Evolutionary conservation across 2,888 invertebrate genomes (phyloP).

Genomic region (Drosophila nr. medialis): DNA sequence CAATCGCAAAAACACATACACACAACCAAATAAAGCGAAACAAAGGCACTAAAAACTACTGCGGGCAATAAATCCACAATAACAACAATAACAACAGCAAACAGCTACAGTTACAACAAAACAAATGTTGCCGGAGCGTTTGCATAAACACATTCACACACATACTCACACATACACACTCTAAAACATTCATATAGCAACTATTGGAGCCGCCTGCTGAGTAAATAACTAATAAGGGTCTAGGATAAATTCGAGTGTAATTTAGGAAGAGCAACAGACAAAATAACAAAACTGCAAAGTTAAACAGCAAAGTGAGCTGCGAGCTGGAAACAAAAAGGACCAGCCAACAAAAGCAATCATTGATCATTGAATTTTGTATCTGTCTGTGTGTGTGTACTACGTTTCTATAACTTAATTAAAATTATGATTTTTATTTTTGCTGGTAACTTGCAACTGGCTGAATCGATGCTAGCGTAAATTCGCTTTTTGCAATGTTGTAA

Average conservation of each 20-base stretch:
- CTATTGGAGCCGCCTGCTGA: conserved; percentile 55
- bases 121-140: conserved; percentile 50
- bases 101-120: conserved; percentile 25
- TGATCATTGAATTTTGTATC: conserved; percentile 30
- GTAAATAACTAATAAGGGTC: conserved; percentile 78
- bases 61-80: conserved; percentile 69
- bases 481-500: conserved; percentile 51
- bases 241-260: conserved; percentile 67
- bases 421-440: conserved; percentile 59
- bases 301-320: conserved; percentile 17
- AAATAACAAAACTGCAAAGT: conserved; percentile 24
- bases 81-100: conserved; percentile 19
- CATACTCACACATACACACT: conserved; percentile 16
- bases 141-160: conserved; percentile 59
- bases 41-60: conserved; percentile 69
- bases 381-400: conserved; percentile 12
- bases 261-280: conserved; percentile 52
- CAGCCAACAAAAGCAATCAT: conserved; percentile 41
- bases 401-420: conserved; percentile 70
- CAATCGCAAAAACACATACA: conserved; percentile 63
- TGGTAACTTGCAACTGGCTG: conserved; percentile 6
- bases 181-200: conserved; percentile 2
- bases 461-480: conserved; percentile 49
- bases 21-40: conserved; percentile 48
- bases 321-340: conserved; percentile 6